Evolutionary conservation across 2,888 invertebrate species (phyloP), one percentile per base, ranked within the genome.

Genomic region (Suillia variegata): DNA sequence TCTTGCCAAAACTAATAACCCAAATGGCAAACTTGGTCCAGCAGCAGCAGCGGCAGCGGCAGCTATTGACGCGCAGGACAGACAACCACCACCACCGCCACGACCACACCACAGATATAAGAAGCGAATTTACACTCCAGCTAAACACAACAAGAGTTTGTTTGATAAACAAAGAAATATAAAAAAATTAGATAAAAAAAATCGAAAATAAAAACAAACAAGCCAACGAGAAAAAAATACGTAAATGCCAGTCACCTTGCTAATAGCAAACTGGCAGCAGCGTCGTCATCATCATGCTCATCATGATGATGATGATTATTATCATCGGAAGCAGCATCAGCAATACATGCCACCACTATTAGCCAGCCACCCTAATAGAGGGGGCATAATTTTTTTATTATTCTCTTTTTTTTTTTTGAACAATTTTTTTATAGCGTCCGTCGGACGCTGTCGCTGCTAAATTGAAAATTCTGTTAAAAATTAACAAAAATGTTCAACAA

Each of bases 401-500:
- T 45, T 20, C 18, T 17, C 18, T 5, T 45, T n/a, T n/a, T n/a
- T n/a, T n/a, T n/a, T n/a, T n/a, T n/a, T n/a, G n/a, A n/a, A n/a
- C n/a, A n/a, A n/a, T n/a, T 31, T 17, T 10, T 20, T 50, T 31
- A 59, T 31, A n/a, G 33, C 47, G 51, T 45, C 48, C 2, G 54
- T n/a, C 49, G 50, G 33, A 13, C 38, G 22, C 34, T 51, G 58
- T 31, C 54, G 62, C 58, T 62, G 51, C 52, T 56, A 58, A 55
- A 63, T 63, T 63, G 63, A 61, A 63, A 63, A 58, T 63, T 58
- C 60, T 60, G 58, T 60, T 58, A 59, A 62, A 63, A 64, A 64
- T 64, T 64, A 62, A 64, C 63, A 62, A 64, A 63, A 59, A 55
- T 59, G 59, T 62, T 62, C 49, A 62, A 64, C 62, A 62, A 61